Evolutionary conservation across 2,797 vertebrate species (phyloP), one percentile per base, ranked within the genome.

Genomic region (Tauraco hartlaubi): DNA sequence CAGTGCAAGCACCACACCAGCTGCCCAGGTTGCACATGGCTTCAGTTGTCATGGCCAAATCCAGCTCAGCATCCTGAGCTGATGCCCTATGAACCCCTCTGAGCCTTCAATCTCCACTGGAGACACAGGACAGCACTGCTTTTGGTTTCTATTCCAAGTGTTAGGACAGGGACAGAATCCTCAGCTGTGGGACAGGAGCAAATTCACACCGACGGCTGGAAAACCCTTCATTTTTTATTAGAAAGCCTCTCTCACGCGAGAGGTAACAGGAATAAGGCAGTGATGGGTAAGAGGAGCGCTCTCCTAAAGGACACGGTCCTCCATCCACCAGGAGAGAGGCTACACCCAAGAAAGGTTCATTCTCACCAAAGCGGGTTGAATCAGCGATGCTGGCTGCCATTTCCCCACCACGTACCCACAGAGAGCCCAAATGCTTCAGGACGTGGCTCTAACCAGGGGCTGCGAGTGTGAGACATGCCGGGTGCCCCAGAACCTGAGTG

Each of bases 381-480:
- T 43, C 31, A n/a, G 43, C 39, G 25, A 1, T 10, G 22, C 51
- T 6, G 5, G 37, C 88, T 86, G 54, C 51, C 3, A 1, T 5
- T 5, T 68, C 21, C 12, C 41, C 37, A 4, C 73, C 29, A 21
- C 0, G 6, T 20, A 51, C 28, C 37, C 2, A 2, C 4, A 8
- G 2, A 73, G n/a, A 87, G 64, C 63, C 63, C 31, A 22, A 46
- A 39, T 1, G 2, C 49, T 56, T 67, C 43, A 29, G 44, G 48
- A 74, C 19, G 20, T 2, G 2, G 15, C 21, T 94, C 52, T 52
- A 73, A 69, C 14, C 29, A n/a, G 10, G 22, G 31, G 18, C 0
- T 1, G 35, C 11, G 11, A 62, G 55, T 1, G 1, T 0, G 0
- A 85, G 43, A 35, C 5, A 1, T 11, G 41, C 22, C 1, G 0